These are phyloP conservation scores for Diabrotica virgifera DNA, from an alignment of 1,140 invertebrate species.

Conservation along the genomic window DNA sequence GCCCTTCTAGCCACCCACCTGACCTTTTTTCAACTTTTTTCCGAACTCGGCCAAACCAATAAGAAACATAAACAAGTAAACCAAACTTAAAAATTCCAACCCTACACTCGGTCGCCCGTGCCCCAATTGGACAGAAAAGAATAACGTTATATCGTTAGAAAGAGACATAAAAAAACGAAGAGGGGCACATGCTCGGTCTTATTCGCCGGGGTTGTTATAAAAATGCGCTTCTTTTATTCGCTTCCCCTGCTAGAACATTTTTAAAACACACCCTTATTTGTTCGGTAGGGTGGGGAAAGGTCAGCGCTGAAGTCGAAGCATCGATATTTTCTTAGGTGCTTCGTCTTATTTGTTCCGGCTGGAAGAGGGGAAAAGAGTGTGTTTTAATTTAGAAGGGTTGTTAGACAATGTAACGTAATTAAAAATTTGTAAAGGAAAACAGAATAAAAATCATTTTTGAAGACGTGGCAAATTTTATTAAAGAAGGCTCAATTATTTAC, in stretches of 20 bases:
- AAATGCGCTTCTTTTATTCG: constrained; percentile 27
- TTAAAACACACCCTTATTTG: constrained; percentile 31
- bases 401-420: neutral
- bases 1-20: neutral
- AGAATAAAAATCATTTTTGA: neutral
- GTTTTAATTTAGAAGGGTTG: neutral
- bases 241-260: constrained; percentile 19
- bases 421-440: neutral
- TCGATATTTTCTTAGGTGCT: constrained; percentile 14
- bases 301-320: constrained; percentile 9
- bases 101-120: constrained; percentile 11
- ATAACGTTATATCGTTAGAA: constrained; percentile 22
- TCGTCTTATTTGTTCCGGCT: constrained; percentile 10
- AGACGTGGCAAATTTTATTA: no score
- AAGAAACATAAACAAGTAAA: constrained; percentile 10
- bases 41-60: constrained; percentile 16
- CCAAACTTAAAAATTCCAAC: constrained; percentile 17
- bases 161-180: constrained; percentile 25
- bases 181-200: constrained; percentile 24
- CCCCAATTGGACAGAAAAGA: constrained; percentile 31
- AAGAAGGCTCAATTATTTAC: no score
- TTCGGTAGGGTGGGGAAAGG: constrained; percentile 16
- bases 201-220: constrained; percentile 25
- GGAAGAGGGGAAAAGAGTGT: neutral
- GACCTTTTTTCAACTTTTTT: constrained; percentile 3